Evolutionary conservation across 2,888 invertebrate species (phyloP), one percentile per base, ranked within the genome.

Genomic region (Drosophila formosana): DNA sequence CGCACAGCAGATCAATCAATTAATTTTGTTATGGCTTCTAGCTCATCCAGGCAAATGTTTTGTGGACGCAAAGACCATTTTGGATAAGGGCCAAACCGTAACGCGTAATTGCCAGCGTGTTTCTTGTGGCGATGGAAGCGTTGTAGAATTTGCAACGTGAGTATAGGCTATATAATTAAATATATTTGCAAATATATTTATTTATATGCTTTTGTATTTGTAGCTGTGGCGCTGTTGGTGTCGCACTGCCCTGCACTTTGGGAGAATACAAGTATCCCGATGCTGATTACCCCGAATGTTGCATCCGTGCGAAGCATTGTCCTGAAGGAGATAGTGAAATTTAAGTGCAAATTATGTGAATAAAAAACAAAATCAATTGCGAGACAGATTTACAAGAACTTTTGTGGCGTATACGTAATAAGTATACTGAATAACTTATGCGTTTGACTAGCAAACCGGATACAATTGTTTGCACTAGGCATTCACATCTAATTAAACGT

Each of bases 41-140:
- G 79, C 65, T 25, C 49, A 80, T 66, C 74, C 82, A 4, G 78
- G 78, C 0, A 81, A 82, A 56, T 82, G 82, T 47, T 50, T 60
- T 3, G 49, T 80, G n/a, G 45, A 57, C n/a, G 41, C n/a, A 4
- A 18, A 70, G n/a, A 57, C 71, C 6, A 64, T 82, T 5, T 62
- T 82, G 11, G 49, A 56, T 8, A 51, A 61, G 6, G 75, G 78
- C 4, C 52, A 78, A 3, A n/a, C 11, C 5, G n/a, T 45, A 43
- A 55, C 43, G 9, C 43, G n/a, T 8, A 34, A 45, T 9, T 65
- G 45, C 30, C 3, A 6, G 25, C 43, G 55, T 9, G 6, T 45
- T 4, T n/a, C 43, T 2, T 55, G 55, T n/a, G 1, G 32, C 5
- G 11, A 5, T n/a, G 25, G 7, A 3, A 23, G 55, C 11, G 3